These are phyloP conservation scores for Eilema depressum DNA, from an alignment of 2,888 invertebrate genomes.

Conservation along the genomic window DNA sequence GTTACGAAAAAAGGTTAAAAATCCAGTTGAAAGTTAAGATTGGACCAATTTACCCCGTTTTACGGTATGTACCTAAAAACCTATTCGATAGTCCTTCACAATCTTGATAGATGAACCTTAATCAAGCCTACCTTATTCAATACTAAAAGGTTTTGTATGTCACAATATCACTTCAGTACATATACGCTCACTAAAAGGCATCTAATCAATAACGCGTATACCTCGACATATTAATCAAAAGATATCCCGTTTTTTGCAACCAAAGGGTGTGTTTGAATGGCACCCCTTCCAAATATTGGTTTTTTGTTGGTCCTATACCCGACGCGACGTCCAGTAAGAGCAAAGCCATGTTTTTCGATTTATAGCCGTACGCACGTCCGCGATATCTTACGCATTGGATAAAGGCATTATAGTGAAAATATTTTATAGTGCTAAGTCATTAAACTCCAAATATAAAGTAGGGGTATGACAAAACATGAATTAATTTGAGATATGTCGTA, in stretches of 20 bases:
- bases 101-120: background rate
- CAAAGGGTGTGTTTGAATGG: conserved; percentile 83
- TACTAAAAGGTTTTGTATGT: conserved; percentile 47
- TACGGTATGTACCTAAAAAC: background rate
- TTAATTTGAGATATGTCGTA: conserved; percentile 86
- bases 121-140: conserved; percentile 10
- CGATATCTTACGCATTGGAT: conserved; percentile 73
- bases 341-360: conserved; percentile 84
- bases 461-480: conserved; percentile 86
- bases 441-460: conserved; percentile 84
- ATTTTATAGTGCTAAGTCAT: conserved; percentile 83
- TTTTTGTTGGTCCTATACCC: conserved; percentile 72
- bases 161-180: conserved; percentile 13
- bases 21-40: no score
- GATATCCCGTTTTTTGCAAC: conserved; percentile 74
- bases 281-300: conserved; percentile 86
- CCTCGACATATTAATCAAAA: conserved; percentile 80
- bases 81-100: background rate
- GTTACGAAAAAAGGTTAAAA: no score
- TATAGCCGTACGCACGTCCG: conserved; percentile 73
- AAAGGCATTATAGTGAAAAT: conserved; percentile 70
- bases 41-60: no score
- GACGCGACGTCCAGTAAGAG: conserved; percentile 81
- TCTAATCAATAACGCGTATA: conserved; percentile 57
- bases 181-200: conserved; percentile 33